These are phyloP conservation scores for Seriola dumerili DNA, from an alignment of 2,113 vertebrate genomes.

Conservation along the genomic window DNA sequence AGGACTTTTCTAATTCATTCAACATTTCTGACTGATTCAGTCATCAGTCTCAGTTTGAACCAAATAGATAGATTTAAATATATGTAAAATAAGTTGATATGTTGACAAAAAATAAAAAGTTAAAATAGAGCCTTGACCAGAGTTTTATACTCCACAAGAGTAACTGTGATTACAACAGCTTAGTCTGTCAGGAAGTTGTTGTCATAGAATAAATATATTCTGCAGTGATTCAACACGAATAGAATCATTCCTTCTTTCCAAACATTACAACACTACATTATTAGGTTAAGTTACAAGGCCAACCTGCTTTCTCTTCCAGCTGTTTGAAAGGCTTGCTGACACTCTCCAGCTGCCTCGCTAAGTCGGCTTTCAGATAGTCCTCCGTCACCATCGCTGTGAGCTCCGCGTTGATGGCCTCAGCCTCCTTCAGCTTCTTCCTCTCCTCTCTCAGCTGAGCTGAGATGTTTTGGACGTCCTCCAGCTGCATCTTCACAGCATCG, in stretches of 20 bases:
- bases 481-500: slow-evolving; percentile 90
- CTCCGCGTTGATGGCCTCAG: slow-evolving; percentile 88
- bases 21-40: background rate
- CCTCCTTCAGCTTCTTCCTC: slow-evolving; percentile 87
- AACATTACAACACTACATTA: slow-evolving; percentile 41
- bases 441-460: slow-evolving; percentile 89
- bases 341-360: slow-evolving; percentile 91
- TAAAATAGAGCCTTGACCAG: background rate
- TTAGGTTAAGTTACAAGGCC: slow-evolving; percentile 64
- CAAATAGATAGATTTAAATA: background rate
- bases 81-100: background rate
- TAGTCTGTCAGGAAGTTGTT: slow-evolving; percentile 1
- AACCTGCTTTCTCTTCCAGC: slow-evolving; percentile 95
- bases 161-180: background rate
- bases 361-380: slow-evolving; percentile 94
- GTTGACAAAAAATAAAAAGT: background rate
- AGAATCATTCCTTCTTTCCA: slow-evolving; percentile 31
- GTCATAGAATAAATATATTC: slow-evolving; percentile 32
- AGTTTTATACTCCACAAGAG: background rate
- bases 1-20: background rate
- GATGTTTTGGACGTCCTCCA: slow-evolving; percentile 88
- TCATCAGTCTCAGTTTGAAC: background rate
- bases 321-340: slow-evolving; percentile 92
- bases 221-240: slow-evolving; percentile 41
- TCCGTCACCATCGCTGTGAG: slow-evolving; percentile 91